These are phyloP conservation scores for Cuculus canorus DNA, from an alignment of 2,797 vertebrate genomes.

Conservation along the genomic window DNA sequence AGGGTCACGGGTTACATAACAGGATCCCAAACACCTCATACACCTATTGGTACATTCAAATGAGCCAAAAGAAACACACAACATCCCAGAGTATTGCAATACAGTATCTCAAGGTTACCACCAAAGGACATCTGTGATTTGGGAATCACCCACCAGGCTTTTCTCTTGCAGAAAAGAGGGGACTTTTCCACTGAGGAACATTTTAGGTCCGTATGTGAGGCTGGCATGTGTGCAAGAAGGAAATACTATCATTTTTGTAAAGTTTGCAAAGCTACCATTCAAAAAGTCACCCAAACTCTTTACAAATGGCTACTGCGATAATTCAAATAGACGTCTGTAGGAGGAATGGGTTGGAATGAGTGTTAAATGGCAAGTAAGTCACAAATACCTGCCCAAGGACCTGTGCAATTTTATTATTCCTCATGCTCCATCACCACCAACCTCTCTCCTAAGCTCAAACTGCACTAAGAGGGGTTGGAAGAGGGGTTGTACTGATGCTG, in stretches of 20 bases:
- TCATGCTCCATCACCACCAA: neutral
- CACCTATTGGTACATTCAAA: neutral
- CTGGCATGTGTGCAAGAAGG: neutral
- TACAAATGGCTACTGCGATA: neutral
- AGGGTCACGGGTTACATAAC: neutral
- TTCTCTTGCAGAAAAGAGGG: neutral
- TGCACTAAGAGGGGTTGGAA: neutral
- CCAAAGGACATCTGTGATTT: neutral
- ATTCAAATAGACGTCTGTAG: neutral
- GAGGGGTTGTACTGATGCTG: neutral
- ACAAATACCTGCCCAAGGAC: neutral
- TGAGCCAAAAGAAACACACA: neutral
- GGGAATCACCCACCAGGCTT: neutral
- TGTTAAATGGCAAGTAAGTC: neutral
- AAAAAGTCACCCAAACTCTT: neutral
- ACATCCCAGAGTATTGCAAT: accelerated
- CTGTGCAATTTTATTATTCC: no score
- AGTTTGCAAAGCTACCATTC: neutral
- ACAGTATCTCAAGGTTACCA: neutral
- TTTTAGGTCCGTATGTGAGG: neutral
- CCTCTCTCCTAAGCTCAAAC: neutral
- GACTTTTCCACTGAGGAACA: neutral
- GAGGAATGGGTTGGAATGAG: neutral
- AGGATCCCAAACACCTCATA: neutral
- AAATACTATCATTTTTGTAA: neutral